A percentile compares a stretch with the other conserved stretches of the same genome.
phyloP scores from a whole-genome alignment of 1,140 invertebrate genomes.

The Heliconius congener region DNA sequence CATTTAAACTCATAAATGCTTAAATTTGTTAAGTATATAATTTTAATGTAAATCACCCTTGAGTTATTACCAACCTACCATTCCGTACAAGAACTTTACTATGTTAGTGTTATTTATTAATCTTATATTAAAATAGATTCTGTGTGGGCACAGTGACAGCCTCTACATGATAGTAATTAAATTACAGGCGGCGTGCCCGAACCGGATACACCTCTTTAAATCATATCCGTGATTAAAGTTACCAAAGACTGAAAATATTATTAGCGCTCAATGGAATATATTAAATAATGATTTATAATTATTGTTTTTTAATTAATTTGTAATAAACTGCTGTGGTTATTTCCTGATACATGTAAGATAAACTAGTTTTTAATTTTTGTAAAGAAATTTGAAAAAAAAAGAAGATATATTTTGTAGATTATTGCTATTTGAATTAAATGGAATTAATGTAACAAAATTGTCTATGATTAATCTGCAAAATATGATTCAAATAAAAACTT shows the following conservation, averaged over 20 bases:
- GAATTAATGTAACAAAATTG: too few species aligned
- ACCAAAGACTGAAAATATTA: conserved; percentile 36
- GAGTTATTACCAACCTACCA: conserved; percentile 19
- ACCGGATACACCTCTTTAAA: conserved; percentile 68
- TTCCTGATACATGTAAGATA: neutral
- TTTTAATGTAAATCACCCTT: conserved; percentile 6
- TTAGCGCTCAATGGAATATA: conserved; percentile 31
- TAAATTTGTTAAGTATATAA: neutral
- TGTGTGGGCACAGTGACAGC: conserved; percentile 72
- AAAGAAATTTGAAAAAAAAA: neutral
- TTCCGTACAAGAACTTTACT: conserved; percentile 20
- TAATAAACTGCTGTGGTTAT: neutral
- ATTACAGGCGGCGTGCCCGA: conserved; percentile 65
- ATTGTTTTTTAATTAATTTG: conserved; percentile 17
- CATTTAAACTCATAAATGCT: neutral
- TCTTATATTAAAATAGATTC: conserved; percentile 71
- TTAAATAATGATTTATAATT: conserved; percentile 25
- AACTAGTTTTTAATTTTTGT: neutral
- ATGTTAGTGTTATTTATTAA: conserved; percentile 61
- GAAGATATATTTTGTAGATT: too few species aligned
- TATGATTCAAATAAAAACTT: too few species aligned
- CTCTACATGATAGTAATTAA: conserved; percentile 70
- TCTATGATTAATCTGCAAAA: too few species aligned
- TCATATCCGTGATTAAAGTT: conserved; percentile 67
- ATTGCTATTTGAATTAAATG: too few species aligned